Evolutionary conservation across 2,888 invertebrate genomes (phyloP).

Genomic region (Mesorhabditis sp.): DNA sequence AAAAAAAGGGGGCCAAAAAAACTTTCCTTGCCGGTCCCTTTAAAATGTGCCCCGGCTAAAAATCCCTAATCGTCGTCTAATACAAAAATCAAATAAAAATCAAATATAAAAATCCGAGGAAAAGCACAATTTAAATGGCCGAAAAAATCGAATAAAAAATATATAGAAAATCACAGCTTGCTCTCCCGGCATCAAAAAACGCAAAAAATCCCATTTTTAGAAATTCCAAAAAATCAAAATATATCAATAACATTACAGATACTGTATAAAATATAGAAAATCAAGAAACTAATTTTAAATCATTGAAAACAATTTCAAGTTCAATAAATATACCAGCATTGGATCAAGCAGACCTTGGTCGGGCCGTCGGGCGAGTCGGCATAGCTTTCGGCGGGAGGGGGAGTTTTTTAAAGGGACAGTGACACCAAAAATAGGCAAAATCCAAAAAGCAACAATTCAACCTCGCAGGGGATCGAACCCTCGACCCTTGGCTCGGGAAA

Average conservation of each 20-base stretch:
- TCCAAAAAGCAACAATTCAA: not conserved
- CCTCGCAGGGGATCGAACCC: no score
- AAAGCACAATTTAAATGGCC: not conserved
- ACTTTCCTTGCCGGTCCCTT: not conserved
- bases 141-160: not conserved
- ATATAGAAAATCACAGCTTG: no score
- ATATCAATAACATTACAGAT: not conserved
- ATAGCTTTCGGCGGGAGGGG: not conserved
- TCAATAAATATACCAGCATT: not conserved
- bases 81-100: not conserved
- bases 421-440: not conserved
- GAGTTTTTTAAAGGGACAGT: not conserved
- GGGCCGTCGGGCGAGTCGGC: not conserved
- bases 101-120: not conserved
- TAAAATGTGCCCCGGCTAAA: not conserved
- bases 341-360: slow-evolving; percentile 3
- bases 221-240: not conserved
- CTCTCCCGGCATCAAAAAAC: not conserved
- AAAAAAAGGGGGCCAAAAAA: not conserved
- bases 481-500: no score
- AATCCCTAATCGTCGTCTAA: slow-evolving; percentile 4
- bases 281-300: not conserved
- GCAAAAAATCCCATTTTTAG: not conserved
- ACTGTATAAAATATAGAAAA: not conserved
- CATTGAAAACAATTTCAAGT: not conserved